Evolutionary conservation across 1,140 invertebrate genomes (phyloP), one percentile per base, ranked within the genome.

Genomic region (Aradophagus sp.): DNA sequence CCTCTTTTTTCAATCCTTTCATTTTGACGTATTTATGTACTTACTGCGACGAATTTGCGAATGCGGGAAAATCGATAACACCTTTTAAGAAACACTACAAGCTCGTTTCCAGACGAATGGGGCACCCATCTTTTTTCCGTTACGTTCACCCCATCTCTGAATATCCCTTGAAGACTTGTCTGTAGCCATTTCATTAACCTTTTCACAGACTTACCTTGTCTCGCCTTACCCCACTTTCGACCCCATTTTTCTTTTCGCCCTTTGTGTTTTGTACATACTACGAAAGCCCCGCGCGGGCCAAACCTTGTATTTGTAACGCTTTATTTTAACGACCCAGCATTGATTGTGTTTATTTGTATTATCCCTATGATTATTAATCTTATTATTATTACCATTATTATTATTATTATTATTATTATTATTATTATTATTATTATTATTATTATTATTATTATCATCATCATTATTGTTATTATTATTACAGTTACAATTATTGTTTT

Each of bases 51-150:
- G 31, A 63, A 47, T 48, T 65, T 15, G 42, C 31, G 26, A 56
- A 48, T 42, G 32, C 44, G 20, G 36, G 31, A 8, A 50, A 50
- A 56, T 50, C 52, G 44, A 66, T 66, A 45, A 66, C 29, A 44
- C 50, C 26, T 31, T 50, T 39, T 23, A 41, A 14, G 12, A 55
- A 53, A 19, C 23, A 41, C 44, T 32, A 65, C 11, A 15, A 27
- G 29, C 61, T 65, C 20, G 20, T 36, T 50, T 44, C 12, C 13
- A 23, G 15, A 56, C 31, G 11, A 55, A 55, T 11, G 35, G 26
- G 17, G 16, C 27, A 26, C 27, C 15, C n/a, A 20, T 20, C 27
- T 5, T 20, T 13, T 12, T 45, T 36, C 19, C n/a, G 10, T 56
- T 44, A 38, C 12, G 23, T 56, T 34, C 5, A n/a, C 34, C 17